These are phyloP conservation scores for Podarcis cretensis DNA, from an alignment of 2,113 vertebrate genomes.

Conservation along the genomic window DNA sequence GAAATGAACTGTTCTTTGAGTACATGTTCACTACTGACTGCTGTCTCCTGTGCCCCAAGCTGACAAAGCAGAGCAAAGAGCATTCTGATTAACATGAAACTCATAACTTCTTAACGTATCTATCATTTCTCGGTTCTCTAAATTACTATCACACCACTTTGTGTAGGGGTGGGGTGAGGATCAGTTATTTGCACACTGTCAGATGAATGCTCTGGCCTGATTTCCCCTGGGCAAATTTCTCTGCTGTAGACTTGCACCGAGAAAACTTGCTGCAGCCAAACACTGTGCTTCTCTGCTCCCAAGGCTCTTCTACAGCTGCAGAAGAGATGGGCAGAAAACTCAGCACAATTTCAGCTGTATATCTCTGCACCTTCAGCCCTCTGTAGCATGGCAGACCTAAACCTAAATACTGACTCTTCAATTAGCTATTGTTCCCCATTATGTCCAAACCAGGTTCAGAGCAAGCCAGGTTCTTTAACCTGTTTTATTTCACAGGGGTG, in stretches of 20 bases:
- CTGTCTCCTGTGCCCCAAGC: background rate
- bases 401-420: background rate
- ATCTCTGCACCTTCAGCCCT: background rate
- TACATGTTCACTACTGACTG: background rate
- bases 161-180: too few relatives aligned
- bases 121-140: background rate
- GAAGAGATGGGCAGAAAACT: background rate
- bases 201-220: background rate
- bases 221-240: conserved; percentile 1
- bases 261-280: background rate
- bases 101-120: background rate
- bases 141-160: background rate
- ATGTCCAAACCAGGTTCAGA: too few relatives aligned
- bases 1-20: conserved; percentile 13
- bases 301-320: background rate
- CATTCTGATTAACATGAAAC: background rate
- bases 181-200: background rate
- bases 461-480: too few relatives aligned
- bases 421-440: too few relatives aligned
- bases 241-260: background rate
- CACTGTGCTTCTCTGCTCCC: background rate
- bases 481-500: too few relatives aligned
- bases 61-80: conserved; percentile 3
- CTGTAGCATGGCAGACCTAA: background rate
- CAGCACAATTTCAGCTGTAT: background rate